phyloP scores from a whole-genome alignment of 2,797 vertebrate species.

The Hemitrygon akajei region DNA sequence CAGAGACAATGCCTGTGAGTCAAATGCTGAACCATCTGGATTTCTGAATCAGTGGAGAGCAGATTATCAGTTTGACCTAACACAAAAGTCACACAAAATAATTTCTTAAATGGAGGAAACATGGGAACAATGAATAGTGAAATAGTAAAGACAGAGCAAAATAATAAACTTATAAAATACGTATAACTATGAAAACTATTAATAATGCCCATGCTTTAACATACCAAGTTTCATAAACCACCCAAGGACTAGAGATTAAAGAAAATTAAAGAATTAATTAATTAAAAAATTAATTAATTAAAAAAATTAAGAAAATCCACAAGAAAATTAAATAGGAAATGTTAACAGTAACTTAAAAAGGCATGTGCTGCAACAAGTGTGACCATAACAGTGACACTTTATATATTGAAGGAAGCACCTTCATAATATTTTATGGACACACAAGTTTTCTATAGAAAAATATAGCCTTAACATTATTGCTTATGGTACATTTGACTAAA shows the following conservation, averaged over 20 bases:
- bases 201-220: not conserved
- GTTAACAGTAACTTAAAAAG: not conserved
- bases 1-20: no score
- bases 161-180: not conserved
- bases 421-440: not conserved
- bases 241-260: not conserved
- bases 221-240: no score
- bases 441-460: not conserved
- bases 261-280: no score
- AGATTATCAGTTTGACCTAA: no score
- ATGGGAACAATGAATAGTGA: not conserved
- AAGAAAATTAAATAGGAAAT: not conserved
- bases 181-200: not conserved
- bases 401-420: not conserved
- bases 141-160: not conserved
- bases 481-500: not conserved
- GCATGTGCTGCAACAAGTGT: not conserved
- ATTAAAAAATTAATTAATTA: no score
- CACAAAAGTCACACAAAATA: no score
- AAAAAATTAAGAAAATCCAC: no score
- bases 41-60: no score
- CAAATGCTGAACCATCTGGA: no score
- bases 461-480: not conserved
- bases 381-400: not conserved
- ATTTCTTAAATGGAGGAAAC: conserved; percentile 1